These are phyloP conservation scores for Hydrolagus colliei DNA, from an alignment of 2,797 vertebrate genomes.

Conservation along the genomic window DNA sequence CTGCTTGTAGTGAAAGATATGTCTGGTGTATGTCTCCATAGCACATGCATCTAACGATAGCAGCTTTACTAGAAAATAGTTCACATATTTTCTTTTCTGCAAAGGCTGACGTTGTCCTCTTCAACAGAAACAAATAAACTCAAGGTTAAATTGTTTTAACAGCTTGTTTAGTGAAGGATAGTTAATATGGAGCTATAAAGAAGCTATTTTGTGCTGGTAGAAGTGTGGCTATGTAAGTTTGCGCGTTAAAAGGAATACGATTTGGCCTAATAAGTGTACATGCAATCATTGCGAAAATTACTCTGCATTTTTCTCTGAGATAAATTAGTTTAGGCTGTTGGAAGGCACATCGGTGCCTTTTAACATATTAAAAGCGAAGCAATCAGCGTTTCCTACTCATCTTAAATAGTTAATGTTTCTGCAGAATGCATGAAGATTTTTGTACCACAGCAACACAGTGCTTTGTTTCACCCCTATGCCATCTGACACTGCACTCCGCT, in stretches of 20 bases:
- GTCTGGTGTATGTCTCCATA: no score
- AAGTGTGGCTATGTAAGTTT: background rate
- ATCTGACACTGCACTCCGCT: background rate
- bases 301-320: background rate
- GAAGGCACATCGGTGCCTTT: background rate
- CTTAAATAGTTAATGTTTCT: background rate
- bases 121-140: background rate
- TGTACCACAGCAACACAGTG: background rate
- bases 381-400: background rate
- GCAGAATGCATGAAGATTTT: background rate
- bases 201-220: background rate
- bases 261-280: background rate
- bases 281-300: background rate
- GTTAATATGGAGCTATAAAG: background rate
- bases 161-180: background rate
- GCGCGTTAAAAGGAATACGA: background rate
- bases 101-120: no score
- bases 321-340: background rate
- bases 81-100: no score
- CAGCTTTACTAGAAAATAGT: no score
- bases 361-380: no score
- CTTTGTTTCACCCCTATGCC: background rate
- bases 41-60: no score
- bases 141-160: background rate
- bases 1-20: no score